Conservation (phyloP, 2,888 invertebrate genomes). For the Drosophila flavopinicola region DNA sequence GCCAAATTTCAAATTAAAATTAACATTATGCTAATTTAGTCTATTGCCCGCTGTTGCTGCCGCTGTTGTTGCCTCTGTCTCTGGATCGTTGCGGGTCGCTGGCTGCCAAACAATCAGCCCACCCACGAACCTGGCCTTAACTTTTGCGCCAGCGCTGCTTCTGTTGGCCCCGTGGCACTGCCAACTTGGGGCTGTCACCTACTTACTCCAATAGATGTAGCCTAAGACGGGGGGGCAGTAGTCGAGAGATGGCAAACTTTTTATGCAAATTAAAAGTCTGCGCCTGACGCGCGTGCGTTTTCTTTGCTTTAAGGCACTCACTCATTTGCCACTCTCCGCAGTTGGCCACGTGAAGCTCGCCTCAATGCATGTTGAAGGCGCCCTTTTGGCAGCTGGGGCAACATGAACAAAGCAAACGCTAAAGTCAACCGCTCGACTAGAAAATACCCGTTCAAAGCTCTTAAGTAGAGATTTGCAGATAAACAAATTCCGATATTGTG, state of each 20-base stretch:
- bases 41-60: conserved; percentile 38
- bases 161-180: conserved; percentile 26
- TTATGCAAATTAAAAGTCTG: conserved; percentile 79
- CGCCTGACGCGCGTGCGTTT: conserved; percentile 76
- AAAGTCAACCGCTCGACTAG: conserved; percentile 10
- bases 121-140: conserved; percentile 55
- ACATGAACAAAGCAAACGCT: conserved; percentile 3
- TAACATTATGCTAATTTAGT: conserved; percentile 76
- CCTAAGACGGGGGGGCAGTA: too few relatives aligned
- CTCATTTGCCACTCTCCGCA: conserved; percentile 43
- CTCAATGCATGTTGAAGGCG: conserved; percentile 12
- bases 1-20: conserved; percentile 79
- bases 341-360: background rate
- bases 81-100: conserved; percentile 63
- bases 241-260: conserved; percentile 65
- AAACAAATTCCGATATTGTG: too few relatives aligned
- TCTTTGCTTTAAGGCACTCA: conserved; percentile 71
- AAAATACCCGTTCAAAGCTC: conserved; percentile 1
- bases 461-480: background rate
- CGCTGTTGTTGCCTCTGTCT: conserved; percentile 16
- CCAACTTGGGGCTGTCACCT: conserved; percentile 54
- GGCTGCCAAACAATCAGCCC: conserved; percentile 72
- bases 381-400: conserved; percentile 28
- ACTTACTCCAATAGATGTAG: conserved; percentile 38
- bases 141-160: conserved; percentile 15